Conservation (phyloP, 2,113 vertebrate genomes). For the Typhlomys cinereus region DNA sequence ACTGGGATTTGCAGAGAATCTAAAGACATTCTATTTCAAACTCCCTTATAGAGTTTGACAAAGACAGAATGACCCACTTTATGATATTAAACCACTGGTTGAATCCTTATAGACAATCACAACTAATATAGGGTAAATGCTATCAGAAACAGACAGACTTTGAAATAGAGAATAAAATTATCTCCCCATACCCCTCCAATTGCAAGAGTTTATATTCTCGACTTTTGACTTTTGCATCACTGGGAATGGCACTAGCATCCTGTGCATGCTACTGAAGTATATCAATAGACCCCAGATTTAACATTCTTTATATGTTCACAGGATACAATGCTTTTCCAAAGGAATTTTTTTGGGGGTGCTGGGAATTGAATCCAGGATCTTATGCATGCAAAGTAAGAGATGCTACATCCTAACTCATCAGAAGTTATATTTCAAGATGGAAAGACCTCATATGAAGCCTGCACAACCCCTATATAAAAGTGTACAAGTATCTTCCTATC, state of each 20-base stretch:
- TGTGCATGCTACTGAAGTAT: not conserved
- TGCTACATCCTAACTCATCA: not conserved
- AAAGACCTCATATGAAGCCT: not conserved
- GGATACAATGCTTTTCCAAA: not conserved
- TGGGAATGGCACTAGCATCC: not conserved
- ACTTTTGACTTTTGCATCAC: not conserved
- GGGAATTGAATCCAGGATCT: not conserved
- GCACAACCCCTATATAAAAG: not conserved
- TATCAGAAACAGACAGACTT: not conserved
- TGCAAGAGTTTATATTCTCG: not conserved
- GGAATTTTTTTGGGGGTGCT: not conserved
- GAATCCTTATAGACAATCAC: not conserved
- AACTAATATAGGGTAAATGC: not conserved
- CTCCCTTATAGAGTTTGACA: not conserved
- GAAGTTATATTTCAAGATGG: constrained; percentile 8
- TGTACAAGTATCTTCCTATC: not conserved
- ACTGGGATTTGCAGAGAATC: not conserved
- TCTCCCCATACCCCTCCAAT: not conserved
- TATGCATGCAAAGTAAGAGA: not conserved
- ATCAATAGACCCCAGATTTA: not conserved
- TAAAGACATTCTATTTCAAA: constrained; percentile 41
- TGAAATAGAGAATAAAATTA: not conserved
- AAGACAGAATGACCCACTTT: not conserved
- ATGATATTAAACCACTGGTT: not conserved
- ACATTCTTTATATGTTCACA: not conserved